A percentile compares a stretch with the other conserved stretches of the same genome.
These are phyloP conservation scores for Ophiothrix spiculata DNA, from an alignment of 35 echinoderm and acorn worm species.

Conservation along the genomic window DNA sequence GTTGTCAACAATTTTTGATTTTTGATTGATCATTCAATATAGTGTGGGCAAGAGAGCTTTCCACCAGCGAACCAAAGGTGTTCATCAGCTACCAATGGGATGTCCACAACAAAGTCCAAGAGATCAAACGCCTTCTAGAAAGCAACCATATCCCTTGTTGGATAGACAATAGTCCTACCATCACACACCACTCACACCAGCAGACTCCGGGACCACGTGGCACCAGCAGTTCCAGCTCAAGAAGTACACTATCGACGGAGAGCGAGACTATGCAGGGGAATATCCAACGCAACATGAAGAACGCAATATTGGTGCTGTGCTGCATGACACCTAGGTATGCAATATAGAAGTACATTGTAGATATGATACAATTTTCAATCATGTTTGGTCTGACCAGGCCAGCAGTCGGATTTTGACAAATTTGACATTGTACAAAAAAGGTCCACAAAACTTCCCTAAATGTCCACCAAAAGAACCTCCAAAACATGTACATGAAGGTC, in stretches of 20 bases:
- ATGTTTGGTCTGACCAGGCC: too few species aligned
- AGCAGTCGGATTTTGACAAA: too few species aligned
- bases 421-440: too few species aligned
- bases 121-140: conserved; percentile 85
- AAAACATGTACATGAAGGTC: too few species aligned
- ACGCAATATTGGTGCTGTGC: conserved; percentile 64
- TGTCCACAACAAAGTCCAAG: conserved; percentile 90
- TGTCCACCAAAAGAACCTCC: too few species aligned
- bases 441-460: too few species aligned
- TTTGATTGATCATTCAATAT: too few species aligned
- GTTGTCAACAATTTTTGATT: too few species aligned
- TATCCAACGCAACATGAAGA: conserved; percentile 90
- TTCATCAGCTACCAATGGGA: conserved; percentile 99
- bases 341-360: too few species aligned
- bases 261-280: conserved; percentile 71
- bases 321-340: conserved; percentile 65
- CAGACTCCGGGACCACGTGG: conserved; percentile 53
- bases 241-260: conserved; percentile 5
- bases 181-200: conserved; percentile 40
- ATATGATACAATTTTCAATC: too few species aligned
- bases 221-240: conserved; percentile 43
- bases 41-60: conserved; percentile 36
- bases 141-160: conserved; percentile 86
- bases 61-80: conserved; percentile 49
- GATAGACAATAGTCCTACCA: conserved; percentile 81